A percentile compares a stretch with the other conserved stretches of the same genome.
Conservation (phyloP, 1,140 invertebrate genomes). For the Coenobita brevimanus region DNA sequence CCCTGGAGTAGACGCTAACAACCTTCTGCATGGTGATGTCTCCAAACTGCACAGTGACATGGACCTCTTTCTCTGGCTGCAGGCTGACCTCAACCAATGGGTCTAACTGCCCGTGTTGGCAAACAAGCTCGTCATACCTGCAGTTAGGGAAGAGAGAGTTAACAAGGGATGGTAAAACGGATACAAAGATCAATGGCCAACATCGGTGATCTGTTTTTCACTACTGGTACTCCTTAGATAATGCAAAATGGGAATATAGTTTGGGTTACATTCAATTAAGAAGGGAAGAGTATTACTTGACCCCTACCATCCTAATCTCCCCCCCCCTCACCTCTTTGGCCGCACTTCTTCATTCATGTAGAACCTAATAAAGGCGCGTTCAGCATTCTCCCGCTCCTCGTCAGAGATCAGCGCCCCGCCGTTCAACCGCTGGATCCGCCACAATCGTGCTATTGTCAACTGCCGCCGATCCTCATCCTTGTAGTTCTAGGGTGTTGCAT, state of each 20-base stretch:
- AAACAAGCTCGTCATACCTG: constrained; percentile 51
- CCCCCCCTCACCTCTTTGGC: constrained; percentile 35
- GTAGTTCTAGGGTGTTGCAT: constrained; percentile 30
- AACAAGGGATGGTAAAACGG: too few species aligned
- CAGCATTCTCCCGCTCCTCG: constrained; percentile 55
- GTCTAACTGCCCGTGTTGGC: constrained; percentile 42
- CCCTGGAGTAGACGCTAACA: constrained; percentile 64
- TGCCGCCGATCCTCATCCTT: constrained; percentile 54
- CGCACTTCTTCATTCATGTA: constrained; percentile 47
- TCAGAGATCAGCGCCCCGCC: constrained; percentile 43
- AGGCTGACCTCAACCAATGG: constrained; percentile 49
- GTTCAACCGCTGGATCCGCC: constrained; percentile 45
- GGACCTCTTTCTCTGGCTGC: constrained; percentile 48
- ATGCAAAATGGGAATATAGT: too few species aligned
- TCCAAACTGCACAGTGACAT: constrained; percentile 45
- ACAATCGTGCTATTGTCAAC: constrained; percentile 49
- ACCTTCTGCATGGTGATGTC: constrained; percentile 50
- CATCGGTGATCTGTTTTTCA: too few species aligned
- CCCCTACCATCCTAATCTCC: too few species aligned
- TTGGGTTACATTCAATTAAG: too few species aligned
- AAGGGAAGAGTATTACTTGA: too few species aligned
- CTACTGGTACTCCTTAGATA: too few species aligned
- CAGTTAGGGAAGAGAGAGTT: too few species aligned
- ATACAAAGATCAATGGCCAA: too few species aligned
- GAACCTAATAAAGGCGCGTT: constrained; percentile 47